A percentile compares a stretch with the other conserved stretches of the same genome.
These are phyloP conservation scores for Mechanitis mazaeus DNA, from an alignment of 2,888 invertebrate genomes.

Conservation along the genomic window DNA sequence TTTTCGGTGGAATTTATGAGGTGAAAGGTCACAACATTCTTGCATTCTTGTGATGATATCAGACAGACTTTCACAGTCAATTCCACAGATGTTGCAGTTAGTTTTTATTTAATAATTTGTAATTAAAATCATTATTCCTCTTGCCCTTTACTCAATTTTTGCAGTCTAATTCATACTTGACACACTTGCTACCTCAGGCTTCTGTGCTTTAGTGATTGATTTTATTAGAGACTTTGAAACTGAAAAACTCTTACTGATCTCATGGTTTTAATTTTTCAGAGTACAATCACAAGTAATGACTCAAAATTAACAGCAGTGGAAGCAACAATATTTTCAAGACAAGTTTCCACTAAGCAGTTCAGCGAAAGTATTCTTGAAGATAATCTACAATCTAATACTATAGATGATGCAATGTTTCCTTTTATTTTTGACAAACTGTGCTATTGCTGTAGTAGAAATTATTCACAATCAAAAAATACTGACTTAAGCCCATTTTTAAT, in stretches of 20 bases:
- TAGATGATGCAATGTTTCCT: slow-evolving; percentile 48
- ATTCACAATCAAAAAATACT: slow-evolving; percentile 39
- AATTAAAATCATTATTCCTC: background rate
- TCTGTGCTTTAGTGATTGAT: too few species aligned
- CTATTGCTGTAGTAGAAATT: slow-evolving; percentile 61
- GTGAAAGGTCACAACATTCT: too few species aligned
- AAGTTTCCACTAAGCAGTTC: slow-evolving; percentile 42
- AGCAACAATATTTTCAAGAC: slow-evolving; percentile 79
- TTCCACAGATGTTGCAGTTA: too few species aligned
- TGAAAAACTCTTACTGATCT: too few species aligned
- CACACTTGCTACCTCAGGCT: too few species aligned
- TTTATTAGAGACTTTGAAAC: too few species aligned
- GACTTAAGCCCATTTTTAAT: background rate
- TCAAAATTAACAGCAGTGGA: slow-evolving; percentile 73
- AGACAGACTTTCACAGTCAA: too few species aligned
- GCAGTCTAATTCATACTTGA: too few species aligned
- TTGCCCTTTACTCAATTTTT: too few species aligned
- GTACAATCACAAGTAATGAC: slow-evolving; percentile 53
- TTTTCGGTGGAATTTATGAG: too few species aligned
- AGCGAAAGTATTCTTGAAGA: slow-evolving; percentile 23
- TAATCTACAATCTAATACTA: slow-evolving; percentile 16
- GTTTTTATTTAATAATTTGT: slow-evolving; percentile 9
- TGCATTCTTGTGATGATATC: too few species aligned
- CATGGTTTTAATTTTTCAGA: slow-evolving; percentile 57
- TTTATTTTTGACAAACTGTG: slow-evolving; percentile 50